Base-by-base conservation (phyloP, 2,113 vertebrate genomes). In the Hypomesus transpacificus region DNA sequence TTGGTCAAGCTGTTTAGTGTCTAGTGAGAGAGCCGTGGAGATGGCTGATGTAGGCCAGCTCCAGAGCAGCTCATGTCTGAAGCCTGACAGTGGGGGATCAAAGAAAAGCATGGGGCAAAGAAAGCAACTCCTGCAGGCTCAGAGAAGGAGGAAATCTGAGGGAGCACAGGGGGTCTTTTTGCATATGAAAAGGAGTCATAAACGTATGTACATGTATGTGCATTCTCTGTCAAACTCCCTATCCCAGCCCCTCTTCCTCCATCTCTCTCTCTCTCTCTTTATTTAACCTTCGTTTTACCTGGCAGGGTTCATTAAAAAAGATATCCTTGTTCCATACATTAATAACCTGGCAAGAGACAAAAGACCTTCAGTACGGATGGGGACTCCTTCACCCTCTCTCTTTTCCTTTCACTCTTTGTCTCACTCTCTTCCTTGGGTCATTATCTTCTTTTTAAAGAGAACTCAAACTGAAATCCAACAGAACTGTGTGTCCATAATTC, bases 61-160 rank as follows among this genome's bases (percentile, higher is more conserved):
- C 28, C 20, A 24, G 69, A 26, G 73, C 77, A 75, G 67, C 65
- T 70, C 66, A 24, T 64, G 66, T 58, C 66, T 50, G 59, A 68
- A 64, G 59, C 31, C 77, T 31, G 77, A 65, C 64, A 66, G 58
- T 61, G 26, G 21, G 22, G 56, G 14, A 84, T 87, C 80, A 86
- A 86, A 85, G 66, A 26, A 16, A 26, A 58, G 69, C 71, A 39
- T 80, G 70, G 9, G 1, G 24, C 28, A 79, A 64, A 70, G 24
- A 71, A 69, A 65, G 14, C 9, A 0, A 3, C 34, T 61, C 64
- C 61, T 1, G 50, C 58, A 70, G 68, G 26, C 26, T 18, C 28
- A 18, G 24, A 63, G n/a, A 26, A 22, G 9, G 57, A 61, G 16
- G 51, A 18, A 5, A 74, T 2, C 70, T 56, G 63, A 31, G 50